Evolutionary conservation across 2,888 invertebrate genomes (phyloP), one percentile per base, ranked within the genome.

Genomic region (Tetropium fuscum): DNA sequence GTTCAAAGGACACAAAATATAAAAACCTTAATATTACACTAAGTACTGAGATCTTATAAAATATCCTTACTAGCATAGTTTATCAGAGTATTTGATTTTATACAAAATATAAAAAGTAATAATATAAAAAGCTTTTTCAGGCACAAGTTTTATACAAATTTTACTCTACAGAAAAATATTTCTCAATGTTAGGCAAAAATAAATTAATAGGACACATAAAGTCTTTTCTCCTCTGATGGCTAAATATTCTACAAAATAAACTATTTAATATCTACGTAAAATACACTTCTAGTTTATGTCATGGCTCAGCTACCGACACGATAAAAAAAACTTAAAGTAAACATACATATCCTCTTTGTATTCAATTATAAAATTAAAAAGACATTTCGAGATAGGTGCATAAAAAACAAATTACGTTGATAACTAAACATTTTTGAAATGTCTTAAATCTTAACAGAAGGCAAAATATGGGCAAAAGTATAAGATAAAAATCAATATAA

Each of bases 31-130:
- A 61, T 43, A 63, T 64, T 71, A 71, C 60, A 67, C 63, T 73
- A 71, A 69, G 70, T 72, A 73, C 60, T 74, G 72, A 70, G 72
- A 70, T 70, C 72, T 70, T 70, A 72, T 51, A 69, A 71, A 71
- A 70, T 68, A 70, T 61, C 45, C 44, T 64, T 58, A 58, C 34
- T 60, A 60, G 44, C 53, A 56, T 49, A 55, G 25, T 57, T 45
- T 65, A 58, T 57, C 61, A 64, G 44, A 34, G 22, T n/a, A 54
- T 60, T 69, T 64, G 47, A 63, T 62, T 64, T 60, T 63, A 66
- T 67, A 65, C 60, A 62, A 64, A 56, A 61, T 64, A 63, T 60
- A 66, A 13, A 64, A 66, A 51, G 63, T 58, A 63, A 60, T 44
- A 60, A 49, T 53, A 64, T 69, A 70, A 73, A 72, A 71, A 71